These are phyloP conservation scores for Drosophila quinaria DNA, from an alignment of 2,888 invertebrate genomes.

Conservation along the genomic window DNA sequence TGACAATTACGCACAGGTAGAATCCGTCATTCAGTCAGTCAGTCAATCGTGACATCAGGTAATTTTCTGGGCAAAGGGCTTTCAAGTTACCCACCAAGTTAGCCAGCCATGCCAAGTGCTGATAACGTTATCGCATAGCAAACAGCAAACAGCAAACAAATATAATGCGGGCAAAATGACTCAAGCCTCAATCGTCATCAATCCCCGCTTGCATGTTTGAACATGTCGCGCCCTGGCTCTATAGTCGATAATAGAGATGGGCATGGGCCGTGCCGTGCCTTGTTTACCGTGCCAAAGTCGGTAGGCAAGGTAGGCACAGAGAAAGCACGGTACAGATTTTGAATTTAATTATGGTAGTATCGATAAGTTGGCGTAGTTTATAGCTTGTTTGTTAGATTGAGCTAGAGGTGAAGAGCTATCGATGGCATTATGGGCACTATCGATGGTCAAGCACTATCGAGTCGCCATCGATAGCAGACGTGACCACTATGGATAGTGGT, in stretches of 20 bases:
- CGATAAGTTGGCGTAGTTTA: too few species aligned
- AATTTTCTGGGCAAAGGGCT: conserved; percentile 6
- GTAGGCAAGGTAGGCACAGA: too few species aligned
- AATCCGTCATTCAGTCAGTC: neutral
- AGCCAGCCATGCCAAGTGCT: conserved; percentile 9
- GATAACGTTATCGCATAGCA: conserved; percentile 39
- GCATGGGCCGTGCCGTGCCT: too few species aligned
- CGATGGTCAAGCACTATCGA: too few species aligned
- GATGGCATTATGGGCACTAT: too few species aligned
- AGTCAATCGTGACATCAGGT: conserved; percentile 10
- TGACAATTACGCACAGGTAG: conserved; percentile 26
- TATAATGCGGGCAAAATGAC: conserved; percentile 44
- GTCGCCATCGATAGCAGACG: too few species aligned
- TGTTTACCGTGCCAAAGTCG: too few species aligned
- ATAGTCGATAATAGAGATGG: neutral
- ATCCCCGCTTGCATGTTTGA: conserved; percentile 36
- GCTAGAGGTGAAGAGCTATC: too few species aligned
- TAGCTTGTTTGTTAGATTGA: too few species aligned
- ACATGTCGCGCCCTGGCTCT: conserved; percentile 38
- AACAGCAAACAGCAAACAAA: conserved; percentile 8
- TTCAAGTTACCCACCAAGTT: neutral
- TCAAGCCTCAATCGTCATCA: conserved; percentile 32
- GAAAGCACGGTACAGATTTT: too few species aligned
- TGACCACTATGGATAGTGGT: too few species aligned
- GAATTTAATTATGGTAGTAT: too few species aligned